phyloP scores from a whole-genome alignment of 2,797 vertebrate species.

The Valencia hispanica region DNA sequence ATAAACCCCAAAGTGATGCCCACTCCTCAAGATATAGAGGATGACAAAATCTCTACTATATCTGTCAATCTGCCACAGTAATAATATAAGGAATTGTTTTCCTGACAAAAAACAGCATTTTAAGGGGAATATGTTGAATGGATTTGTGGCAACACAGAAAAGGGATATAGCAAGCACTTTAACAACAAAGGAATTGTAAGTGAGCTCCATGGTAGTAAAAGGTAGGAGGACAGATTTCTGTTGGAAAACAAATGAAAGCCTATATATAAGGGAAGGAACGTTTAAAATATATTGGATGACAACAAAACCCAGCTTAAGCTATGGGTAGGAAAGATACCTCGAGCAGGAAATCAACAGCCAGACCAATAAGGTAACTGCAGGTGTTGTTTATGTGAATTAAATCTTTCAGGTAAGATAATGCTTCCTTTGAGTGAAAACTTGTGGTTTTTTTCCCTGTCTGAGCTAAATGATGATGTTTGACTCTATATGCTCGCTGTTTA shows the following conservation, averaged over 20 bases:
- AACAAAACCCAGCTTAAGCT: background rate
- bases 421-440: background rate
- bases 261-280: background rate
- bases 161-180: background rate
- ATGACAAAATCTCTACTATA: background rate
- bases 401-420: background rate
- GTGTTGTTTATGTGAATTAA: background rate
- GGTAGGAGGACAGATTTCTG: background rate
- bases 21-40: background rate
- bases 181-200: background rate
- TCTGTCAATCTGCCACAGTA: background rate
- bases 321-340: background rate
- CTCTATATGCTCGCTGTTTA: background rate
- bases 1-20: background rate
- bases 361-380: background rate
- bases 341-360: background rate
- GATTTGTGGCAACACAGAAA: background rate
- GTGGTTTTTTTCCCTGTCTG: background rate
- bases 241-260: background rate
- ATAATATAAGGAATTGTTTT: too few relatives aligned
- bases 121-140: background rate
- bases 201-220: background rate
- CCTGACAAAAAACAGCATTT: background rate
- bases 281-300: background rate
- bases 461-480: background rate